A percentile compares a stretch with the other conserved stretches of the same genome.
phyloP scores from a whole-genome alignment of 1,140 invertebrate genomes.

The Habropoda laboriosa region DNA sequence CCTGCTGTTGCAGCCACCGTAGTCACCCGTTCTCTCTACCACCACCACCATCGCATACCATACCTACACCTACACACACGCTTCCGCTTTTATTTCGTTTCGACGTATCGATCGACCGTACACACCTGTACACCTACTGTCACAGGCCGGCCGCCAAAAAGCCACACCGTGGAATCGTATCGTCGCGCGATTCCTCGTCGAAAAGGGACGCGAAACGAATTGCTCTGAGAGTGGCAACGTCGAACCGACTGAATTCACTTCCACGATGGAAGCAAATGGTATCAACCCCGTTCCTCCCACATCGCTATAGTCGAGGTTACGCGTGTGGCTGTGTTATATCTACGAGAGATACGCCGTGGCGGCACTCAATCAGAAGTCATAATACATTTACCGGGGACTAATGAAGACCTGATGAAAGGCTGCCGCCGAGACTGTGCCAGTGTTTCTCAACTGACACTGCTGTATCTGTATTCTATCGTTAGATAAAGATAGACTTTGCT shows the following conservation, averaged over 20 bases:
- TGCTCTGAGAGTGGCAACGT: too few relatives aligned
- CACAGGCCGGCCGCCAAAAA: not conserved
- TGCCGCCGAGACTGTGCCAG: constrained; percentile 57
- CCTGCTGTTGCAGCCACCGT: too few relatives aligned
- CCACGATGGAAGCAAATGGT: constrained; percentile 15
- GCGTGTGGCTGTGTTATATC: constrained; percentile 18
- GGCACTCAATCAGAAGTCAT: constrained; percentile 72
- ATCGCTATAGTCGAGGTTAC: not conserved
- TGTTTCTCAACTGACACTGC: constrained; percentile 38
- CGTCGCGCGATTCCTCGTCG: not conserved
- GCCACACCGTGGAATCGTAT: not conserved
- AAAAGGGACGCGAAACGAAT: constrained; percentile 32
- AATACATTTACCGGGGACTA: constrained; percentile 70
- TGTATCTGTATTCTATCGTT: not conserved
- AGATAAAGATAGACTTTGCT: not conserved
- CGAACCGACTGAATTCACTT: too few relatives aligned
- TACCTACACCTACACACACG: too few relatives aligned
- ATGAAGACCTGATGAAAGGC: constrained; percentile 71
- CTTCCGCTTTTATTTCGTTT: constrained; percentile 14
- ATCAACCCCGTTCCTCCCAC: not conserved
- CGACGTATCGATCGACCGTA: constrained; percentile 34
- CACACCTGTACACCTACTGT: too few relatives aligned
- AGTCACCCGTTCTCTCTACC: not conserved
- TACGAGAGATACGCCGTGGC: constrained; percentile 46
- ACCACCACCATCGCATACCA: too few relatives aligned